Evolutionary conservation across 2,113 vertebrate genomes (phyloP).

Genomic region (Oryctolagus cuniculus): DNA sequence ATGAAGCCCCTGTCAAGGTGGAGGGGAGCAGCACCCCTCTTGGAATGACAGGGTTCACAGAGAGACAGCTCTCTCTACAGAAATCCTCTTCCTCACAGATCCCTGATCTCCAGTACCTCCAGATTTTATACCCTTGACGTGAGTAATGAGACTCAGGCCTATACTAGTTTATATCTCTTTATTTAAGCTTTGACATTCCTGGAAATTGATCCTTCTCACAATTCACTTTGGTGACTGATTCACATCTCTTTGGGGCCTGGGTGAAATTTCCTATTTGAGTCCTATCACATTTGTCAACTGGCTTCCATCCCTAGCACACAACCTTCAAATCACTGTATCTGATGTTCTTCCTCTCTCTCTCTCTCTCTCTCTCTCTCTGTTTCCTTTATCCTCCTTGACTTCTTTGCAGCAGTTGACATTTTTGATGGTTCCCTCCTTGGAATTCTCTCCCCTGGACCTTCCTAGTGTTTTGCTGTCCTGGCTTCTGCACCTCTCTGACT

Average conservation of each 20-base stretch:
- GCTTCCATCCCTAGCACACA: not conserved
- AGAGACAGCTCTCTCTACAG: not conserved
- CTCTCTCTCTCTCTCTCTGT: not conserved
- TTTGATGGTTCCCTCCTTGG: not conserved
- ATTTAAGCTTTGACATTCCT: constrained; percentile 9
- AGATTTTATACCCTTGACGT: not conserved
- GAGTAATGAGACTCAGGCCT: not conserved
- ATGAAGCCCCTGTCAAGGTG: not conserved
- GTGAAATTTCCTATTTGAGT: not conserved
- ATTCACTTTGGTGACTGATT: not conserved
- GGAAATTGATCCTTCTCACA: not conserved
- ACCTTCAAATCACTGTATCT: not conserved
- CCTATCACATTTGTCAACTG: not conserved
- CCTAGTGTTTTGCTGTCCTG: not conserved
- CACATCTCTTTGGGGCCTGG: not conserved
- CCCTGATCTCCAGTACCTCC: not conserved
- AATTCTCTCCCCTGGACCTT: not conserved
- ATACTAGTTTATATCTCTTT: not conserved
- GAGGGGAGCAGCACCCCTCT: too few relatives aligned
- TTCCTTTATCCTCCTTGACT: not conserved
- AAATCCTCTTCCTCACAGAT: not conserved
- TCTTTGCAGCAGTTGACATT: not conserved
- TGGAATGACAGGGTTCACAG: not conserved
- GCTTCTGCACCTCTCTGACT: not conserved
- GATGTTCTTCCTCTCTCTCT: rapidly evolving